phyloP scores from a whole-genome alignment of 2,113 vertebrate species.

The Indri indri region DNA sequence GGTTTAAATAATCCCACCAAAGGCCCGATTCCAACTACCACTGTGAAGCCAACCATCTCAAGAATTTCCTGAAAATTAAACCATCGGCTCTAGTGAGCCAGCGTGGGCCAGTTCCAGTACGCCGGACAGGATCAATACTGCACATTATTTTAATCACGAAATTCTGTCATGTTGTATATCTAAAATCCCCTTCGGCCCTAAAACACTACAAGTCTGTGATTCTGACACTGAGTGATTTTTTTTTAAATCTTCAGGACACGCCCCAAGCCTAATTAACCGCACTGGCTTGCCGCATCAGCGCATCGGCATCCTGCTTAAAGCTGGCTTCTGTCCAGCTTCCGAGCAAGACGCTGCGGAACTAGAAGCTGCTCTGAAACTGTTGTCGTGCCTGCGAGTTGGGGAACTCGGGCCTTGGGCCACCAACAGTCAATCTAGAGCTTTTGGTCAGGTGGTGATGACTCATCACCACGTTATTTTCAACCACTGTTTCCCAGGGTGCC shows the following conservation, averaged over 20 bases:
- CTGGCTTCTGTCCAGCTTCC: not conserved
- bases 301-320: not conserved
- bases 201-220: not conserved
- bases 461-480: conserved; percentile 73
- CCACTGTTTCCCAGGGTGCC: conserved; percentile 77
- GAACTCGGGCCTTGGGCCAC: conserved; percentile 54
- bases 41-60: not conserved
- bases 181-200: not conserved
- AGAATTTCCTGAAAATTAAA: not conserved
- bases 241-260: not conserved
- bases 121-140: not conserved
- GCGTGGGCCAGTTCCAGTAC: not conserved
- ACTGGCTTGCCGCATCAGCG: conserved; percentile 22
- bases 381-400: not conserved
- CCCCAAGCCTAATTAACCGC: conserved; percentile 18
- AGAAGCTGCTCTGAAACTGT: conserved; percentile 12
- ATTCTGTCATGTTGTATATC: not conserved
- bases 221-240: conserved; percentile 32
- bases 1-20: not conserved
- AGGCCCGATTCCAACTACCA: not conserved
- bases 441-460: conserved; percentile 61
- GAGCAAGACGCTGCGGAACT: not conserved
- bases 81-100: not conserved
- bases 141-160: not conserved
- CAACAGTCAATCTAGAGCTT: conserved; percentile 5